Evolutionary conservation across 2,888 invertebrate genomes (phyloP).

Genomic region (Tipula confusa): DNA sequence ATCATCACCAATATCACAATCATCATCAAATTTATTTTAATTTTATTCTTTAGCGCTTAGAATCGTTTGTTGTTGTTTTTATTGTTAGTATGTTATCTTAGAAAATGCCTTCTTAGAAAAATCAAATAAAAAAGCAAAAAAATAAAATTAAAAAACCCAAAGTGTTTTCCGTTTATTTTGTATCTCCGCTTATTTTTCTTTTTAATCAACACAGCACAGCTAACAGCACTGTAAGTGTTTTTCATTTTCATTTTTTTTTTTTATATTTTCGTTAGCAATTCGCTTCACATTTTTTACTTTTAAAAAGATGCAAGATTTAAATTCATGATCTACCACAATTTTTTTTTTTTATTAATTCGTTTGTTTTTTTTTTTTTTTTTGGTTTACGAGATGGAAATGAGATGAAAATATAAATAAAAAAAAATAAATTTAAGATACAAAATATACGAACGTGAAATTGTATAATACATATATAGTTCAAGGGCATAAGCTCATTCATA

Average conservation of each 20-base stretch:
- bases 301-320: background rate
- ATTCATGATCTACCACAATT: constrained; percentile 21
- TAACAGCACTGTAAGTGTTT: background rate
- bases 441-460: background rate
- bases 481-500: constrained; percentile 25
- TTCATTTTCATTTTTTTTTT: background rate
- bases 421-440: background rate
- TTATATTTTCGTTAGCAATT: background rate
- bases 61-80: background rate
- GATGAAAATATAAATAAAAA: background rate
- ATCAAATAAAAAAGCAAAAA: too few relatives aligned
- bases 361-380: background rate
- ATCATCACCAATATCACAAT: background rate
- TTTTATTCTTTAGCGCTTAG: background rate
- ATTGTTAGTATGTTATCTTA: background rate
- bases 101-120: background rate
- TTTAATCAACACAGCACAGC: constrained; percentile 25
- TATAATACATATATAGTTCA: background rate
- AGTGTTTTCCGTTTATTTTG: constrained; percentile 20
- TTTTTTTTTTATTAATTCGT: background rate
- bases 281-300: background rate
- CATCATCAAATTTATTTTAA: constrained; percentile 12
- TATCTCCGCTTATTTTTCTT: constrained; percentile 3
- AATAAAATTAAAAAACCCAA: background rate
- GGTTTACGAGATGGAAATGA: background rate